phyloP scores from a whole-genome alignment of 2,113 vertebrate species.

The Thinocorus orbignyianus region DNA sequence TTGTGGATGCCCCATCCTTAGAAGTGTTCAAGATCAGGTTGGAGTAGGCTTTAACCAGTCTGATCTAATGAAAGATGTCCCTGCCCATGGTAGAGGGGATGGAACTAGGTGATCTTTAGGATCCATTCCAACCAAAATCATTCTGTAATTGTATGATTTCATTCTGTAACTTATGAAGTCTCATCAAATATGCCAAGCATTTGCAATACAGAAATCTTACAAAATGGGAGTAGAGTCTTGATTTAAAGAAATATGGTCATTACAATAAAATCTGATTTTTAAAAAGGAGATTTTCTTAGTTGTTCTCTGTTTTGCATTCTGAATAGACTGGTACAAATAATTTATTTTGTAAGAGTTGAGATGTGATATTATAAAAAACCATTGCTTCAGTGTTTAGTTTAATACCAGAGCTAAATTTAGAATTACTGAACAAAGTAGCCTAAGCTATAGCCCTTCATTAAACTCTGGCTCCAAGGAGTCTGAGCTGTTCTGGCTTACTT shows the following conservation, averaged over 20 bases:
- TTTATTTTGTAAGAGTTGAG: not conserved
- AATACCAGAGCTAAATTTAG: constrained; percentile 15
- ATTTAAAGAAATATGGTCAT: not conserved
- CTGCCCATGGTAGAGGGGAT: rapidly evolving
- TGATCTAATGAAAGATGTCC: not conserved
- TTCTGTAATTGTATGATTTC: not conserved
- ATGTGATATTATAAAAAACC: not conserved
- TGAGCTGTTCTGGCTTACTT: not conserved
- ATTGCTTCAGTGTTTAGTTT: not conserved
- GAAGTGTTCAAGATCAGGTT: not conserved
- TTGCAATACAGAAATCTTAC: not conserved
- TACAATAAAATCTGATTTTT: not conserved
- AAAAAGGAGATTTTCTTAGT: not conserved
- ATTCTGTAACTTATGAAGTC: not conserved
- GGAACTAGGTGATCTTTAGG: not conserved
- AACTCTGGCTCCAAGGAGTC: constrained; percentile 1
- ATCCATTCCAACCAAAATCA: not conserved
- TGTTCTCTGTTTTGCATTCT: not conserved
- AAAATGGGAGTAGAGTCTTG: not conserved
- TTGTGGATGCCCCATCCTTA: not conserved
- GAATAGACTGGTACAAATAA: not conserved
- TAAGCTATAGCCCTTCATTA: not conserved
- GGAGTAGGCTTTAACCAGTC: not conserved
- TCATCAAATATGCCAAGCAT: not conserved
- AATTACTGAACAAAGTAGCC: not conserved